A percentile compares a stretch with the other conserved stretches of the same genome.
Conservation (phyloP, 2,113 vertebrate genomes). For the Oryzias celebensis region DNA sequence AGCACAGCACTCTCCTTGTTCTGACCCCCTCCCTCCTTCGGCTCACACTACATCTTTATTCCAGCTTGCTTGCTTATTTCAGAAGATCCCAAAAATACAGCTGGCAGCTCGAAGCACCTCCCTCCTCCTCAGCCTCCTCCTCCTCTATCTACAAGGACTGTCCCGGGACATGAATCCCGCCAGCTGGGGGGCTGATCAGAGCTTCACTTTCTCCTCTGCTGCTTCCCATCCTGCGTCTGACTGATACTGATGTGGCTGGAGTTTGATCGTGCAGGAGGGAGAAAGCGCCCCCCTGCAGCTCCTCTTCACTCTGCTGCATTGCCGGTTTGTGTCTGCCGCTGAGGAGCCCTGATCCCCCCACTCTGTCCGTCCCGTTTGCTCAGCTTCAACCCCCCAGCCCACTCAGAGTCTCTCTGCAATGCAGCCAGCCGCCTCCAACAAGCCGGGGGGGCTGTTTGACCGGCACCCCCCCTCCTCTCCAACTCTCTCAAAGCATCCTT, state of each 20-base stretch:
- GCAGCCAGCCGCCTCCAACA: constrained; percentile 59
- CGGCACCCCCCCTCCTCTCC: constrained; percentile 52
- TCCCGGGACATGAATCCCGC: constrained; percentile 65
- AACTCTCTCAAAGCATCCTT: constrained; percentile 76
- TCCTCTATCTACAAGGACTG: constrained; percentile 47
- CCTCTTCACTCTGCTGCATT: constrained; percentile 44
- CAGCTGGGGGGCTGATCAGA: constrained; percentile 36
- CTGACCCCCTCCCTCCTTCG: constrained; percentile 62
- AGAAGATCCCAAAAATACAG: constrained; percentile 77
- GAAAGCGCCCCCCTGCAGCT: too few species aligned
- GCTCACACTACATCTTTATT: constrained; percentile 85
- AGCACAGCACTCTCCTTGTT: constrained; percentile 80
- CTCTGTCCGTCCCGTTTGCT: constrained; percentile 35
- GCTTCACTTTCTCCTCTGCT: constrained; percentile 24
- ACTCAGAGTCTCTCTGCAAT: constrained; percentile 61
- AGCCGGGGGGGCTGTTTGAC: constrained; percentile 59
- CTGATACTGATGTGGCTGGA: not conserved
- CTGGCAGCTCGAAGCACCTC: constrained; percentile 41
- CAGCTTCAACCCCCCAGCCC: constrained; percentile 27
- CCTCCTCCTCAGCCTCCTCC: constrained; percentile 27
- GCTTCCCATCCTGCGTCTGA: constrained; percentile 35
- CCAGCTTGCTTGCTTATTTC: constrained; percentile 72
- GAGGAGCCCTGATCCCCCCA: constrained; percentile 13
- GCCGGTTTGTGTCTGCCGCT: constrained; percentile 38
- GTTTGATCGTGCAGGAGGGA: not conserved